phyloP scores from a whole-genome alignment of 2,797 vertebrate species.

The Coregonus ussuriensis region DNA sequence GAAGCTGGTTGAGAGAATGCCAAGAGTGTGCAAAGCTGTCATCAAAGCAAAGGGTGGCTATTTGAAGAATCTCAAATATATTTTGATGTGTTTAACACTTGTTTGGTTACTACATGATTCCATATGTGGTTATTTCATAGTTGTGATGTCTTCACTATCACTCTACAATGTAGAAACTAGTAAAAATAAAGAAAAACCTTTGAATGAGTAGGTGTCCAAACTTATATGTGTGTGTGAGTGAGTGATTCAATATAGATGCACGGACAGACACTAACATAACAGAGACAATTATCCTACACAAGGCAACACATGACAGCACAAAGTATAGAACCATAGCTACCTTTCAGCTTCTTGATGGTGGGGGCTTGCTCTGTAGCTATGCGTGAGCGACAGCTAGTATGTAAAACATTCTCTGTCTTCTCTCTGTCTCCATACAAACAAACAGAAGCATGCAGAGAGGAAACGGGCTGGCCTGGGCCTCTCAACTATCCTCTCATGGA shows the following conservation, averaged over 20 bases:
- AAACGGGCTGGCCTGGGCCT: conserved; percentile 12
- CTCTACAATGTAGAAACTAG: too few species aligned
- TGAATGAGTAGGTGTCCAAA: too few species aligned
- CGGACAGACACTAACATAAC: conserved; percentile 26
- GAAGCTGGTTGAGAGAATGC: too few species aligned
- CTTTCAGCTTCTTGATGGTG: background rate
- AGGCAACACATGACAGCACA: background rate
- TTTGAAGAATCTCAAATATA: too few species aligned
- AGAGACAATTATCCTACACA: background rate
- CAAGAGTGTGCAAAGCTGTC: too few species aligned
- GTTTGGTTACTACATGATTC: too few species aligned
- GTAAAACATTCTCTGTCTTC: background rate
- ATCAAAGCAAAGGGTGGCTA: too few species aligned
- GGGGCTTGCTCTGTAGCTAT: background rate
- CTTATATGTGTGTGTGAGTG: too few species aligned
- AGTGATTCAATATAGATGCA: conserved; percentile 19
- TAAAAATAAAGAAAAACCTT: too few species aligned
- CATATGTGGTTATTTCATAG: too few species aligned
- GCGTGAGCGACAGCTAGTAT: background rate
- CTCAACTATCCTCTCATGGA: conserved; percentile 17
- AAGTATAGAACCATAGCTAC: background rate
- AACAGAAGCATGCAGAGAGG: conserved; percentile 26
- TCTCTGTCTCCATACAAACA: conserved; percentile 37
- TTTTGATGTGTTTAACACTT: too few species aligned
- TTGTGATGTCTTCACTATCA: too few species aligned